Evolutionary conservation across 2,888 invertebrate genomes (phyloP), one percentile per base, ranked within the genome.

Genomic region (Phragmatobia fuliginosa): DNA sequence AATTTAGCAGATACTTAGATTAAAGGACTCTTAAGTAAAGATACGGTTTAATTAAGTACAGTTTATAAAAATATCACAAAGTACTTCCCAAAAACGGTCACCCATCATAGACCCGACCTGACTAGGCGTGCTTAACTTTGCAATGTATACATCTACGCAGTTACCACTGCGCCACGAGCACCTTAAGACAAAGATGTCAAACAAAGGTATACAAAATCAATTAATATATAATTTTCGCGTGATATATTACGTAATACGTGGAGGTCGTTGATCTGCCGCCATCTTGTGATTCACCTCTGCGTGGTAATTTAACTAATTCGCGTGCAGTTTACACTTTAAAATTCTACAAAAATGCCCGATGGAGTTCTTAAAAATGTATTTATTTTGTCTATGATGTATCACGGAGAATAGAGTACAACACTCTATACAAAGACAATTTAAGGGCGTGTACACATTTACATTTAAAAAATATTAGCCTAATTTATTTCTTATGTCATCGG

Each of bases 251-350:
- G 45, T 49, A 80, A 60, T 36, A 32, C 65, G 60, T n/a, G 66
- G 70, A 76, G 72, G 72, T 74, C 49, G 25, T 33, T 70, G 69
- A 80, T 74, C 76, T 66, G 73, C 69, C 72, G 74, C 79, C 79
- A 78, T 78, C 73, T 80, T 65, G 1, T 4, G 74, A 80, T 64
- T 80, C 80, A 78, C 36, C 41, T 72, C 73, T 73, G 14, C 52
- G 28, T 16, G 25, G 16, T 56, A 56, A 28, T 56, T 28, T 56
- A 56, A 25, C 52, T 56, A 56, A 16, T 56, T 56, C 5, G 28
- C 56, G 28, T 28, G 56, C 56, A 28, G 16, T 56, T 28, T 16
- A 16, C 14, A 25, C 28, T 56, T 16, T 14, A 38, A 14, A 28
- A n/a, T 49, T 1, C 28, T 56, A 16, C 56, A 16, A 56, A 56